Base-by-base conservation (phyloP, 2,113 vertebrate species). In the Cynocephalus volans region DNA sequence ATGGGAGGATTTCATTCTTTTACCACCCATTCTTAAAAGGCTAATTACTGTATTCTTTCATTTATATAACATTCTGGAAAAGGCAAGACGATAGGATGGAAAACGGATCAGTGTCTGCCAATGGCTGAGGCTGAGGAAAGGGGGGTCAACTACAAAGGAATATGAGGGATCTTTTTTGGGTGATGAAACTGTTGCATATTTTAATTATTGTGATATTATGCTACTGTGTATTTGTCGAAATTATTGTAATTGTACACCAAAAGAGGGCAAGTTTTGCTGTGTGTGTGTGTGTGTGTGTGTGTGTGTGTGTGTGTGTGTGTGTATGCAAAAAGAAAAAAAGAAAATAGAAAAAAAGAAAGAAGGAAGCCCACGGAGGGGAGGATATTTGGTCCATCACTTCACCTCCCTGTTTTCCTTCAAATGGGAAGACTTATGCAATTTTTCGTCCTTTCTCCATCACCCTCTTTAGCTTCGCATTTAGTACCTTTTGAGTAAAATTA, bases 401-500 rank as follows among this genome's bases (percentile, higher is more conserved):
- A 56, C 70, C 50, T 33, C 21, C 26, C 33, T 64, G 5, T 1
- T 88, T 70, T 60, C 12, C 11, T 93, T 62, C 50, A 6, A 18
- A 33, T 7, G n/a, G 36, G 24, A 60, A 86, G 2, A 58, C 28
- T 21, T 19, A 17, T 8, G 18, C 5, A 31, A 1, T 4, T 6
- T 86, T 48, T 26, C 70, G 4, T 90, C 18, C 3, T 54, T 69
- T 54, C 8, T 19, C 12, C 23, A 75, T 4, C 6, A 26, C 8
- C 3, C 1, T 65, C 11, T 45, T 48, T 56, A 31, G 45, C 65
- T 80, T 76, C 56, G 12, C 33, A 45, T 72, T 94, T 62, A 88
- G 72, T 60, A 88, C 54, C 24, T 93, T 89, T 72, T 80, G n/a
- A 80, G 0, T 60, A 81, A 75, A 85, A 92, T n/a, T 33, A 56